Conservation (phyloP, 2,888 invertebrate species). For the Drosophila peninsularis region DNA sequence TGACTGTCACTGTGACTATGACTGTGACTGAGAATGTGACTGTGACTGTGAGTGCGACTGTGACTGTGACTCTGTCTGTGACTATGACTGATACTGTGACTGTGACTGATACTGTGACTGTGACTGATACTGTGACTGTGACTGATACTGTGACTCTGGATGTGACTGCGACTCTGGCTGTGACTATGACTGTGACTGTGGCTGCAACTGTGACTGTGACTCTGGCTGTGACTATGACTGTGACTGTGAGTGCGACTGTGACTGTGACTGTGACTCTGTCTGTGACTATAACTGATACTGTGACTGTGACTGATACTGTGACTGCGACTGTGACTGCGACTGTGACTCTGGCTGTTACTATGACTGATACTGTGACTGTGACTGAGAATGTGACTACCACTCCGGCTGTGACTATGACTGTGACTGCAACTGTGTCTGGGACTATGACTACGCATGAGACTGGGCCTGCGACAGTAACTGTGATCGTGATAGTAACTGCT, state of each 20-base stretch:
- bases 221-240: background rate
- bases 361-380: background rate
- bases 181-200: background rate
- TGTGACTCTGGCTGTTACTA: no score
- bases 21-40: background rate
- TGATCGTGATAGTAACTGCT: no score
- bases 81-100: background rate
- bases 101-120: background rate
- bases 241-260: background rate
- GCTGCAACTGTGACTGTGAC: background rate
- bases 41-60: background rate
- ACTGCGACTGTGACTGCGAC: background rate
- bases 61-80: background rate
- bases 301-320: background rate
- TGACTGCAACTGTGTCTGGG: background rate
- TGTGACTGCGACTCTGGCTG: background rate
- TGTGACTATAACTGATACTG: background rate
- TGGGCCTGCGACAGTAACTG: background rate
- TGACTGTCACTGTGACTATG: background rate
- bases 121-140: background rate
- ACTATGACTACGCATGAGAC: background rate
- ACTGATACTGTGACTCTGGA: background rate
- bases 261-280: background rate
- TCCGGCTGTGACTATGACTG: background rate
- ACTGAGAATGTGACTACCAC: background rate